Conservation (phyloP, 1,140 invertebrate genomes). For the Myzus persicae region DNA sequence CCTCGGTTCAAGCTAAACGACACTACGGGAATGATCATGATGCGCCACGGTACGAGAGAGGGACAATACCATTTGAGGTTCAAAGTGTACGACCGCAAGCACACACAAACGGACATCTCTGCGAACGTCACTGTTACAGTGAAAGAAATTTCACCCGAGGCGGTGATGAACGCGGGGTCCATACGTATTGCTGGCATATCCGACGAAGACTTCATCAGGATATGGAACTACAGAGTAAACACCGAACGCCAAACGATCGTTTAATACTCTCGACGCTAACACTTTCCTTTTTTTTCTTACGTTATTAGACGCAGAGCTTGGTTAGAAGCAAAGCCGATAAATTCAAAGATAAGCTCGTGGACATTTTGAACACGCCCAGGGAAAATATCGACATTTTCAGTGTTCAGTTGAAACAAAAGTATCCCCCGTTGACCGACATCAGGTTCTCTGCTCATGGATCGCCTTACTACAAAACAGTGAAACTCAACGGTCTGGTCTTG, state of each 20-base stretch:
- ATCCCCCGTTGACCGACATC: slow-evolving; percentile 90
- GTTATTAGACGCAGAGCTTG: slow-evolving; percentile 74
- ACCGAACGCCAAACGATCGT: neutral
- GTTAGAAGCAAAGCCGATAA: slow-evolving; percentile 87
- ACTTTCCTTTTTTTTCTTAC: slow-evolving; percentile 57
- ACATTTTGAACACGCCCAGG: slow-evolving; percentile 81
- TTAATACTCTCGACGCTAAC: neutral
- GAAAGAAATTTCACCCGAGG: slow-evolving; percentile 92
- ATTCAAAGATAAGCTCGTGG: slow-evolving; percentile 85
- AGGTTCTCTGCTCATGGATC: slow-evolving; percentile 94
- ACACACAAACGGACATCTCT: slow-evolving; percentile 88
- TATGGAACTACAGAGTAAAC: slow-evolving; percentile 85
- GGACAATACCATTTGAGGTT: slow-evolving; percentile 87
- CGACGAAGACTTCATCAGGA: slow-evolving; percentile 94
- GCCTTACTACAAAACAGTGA: slow-evolving; percentile 93
- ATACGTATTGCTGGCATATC: slow-evolving; percentile 92
- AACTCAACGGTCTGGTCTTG: slow-evolving; percentile 92
- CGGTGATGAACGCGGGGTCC: slow-evolving; percentile 93
- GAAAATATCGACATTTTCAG: slow-evolving; percentile 96
- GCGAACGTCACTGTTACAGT: slow-evolving; percentile 94
- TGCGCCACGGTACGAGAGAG: slow-evolving; percentile 88
- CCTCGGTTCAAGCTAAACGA: slow-evolving; percentile 86
- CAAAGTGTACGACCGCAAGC: slow-evolving; percentile 92
- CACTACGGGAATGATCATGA: slow-evolving; percentile 93
- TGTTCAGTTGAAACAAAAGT: slow-evolving; percentile 83